These are phyloP conservation scores for Neocloeon triangulifer DNA, from an alignment of 1,140 invertebrate genomes.

Conservation along the genomic window DNA sequence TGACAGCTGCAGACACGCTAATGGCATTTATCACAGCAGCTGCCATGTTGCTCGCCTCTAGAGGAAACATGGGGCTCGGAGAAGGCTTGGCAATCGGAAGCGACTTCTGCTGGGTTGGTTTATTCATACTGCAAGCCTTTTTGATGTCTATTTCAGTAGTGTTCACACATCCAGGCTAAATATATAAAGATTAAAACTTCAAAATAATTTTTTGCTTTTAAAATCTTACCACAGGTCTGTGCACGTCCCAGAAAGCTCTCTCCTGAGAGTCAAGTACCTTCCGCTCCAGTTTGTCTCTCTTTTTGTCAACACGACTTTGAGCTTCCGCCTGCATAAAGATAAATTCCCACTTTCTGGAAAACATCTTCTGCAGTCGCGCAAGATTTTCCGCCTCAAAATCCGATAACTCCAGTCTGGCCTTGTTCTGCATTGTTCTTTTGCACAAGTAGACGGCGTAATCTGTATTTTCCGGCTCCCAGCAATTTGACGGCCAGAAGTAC, in stretches of 20 bases:
- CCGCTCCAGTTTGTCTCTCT: slow-evolving; percentile 89
- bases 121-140: slow-evolving; percentile 76
- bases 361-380: slow-evolving; percentile 95
- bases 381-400: slow-evolving; percentile 98
- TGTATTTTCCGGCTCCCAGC: slow-evolving; percentile 98
- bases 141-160: slow-evolving; percentile 97
- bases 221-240: slow-evolving; percentile 86
- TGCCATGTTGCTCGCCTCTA: no score
- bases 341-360: slow-evolving; percentile 98
- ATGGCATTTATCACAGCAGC: no score
- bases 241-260: slow-evolving; percentile 98
- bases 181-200: no score
- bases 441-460: slow-evolving; percentile 99
- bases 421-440: slow-evolving; percentile 99
- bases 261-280: slow-evolving; percentile 98
- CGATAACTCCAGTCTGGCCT: slow-evolving; percentile 85
- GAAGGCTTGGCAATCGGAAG: background rate
- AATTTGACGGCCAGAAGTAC: slow-evolving; percentile 98
- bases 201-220: slow-evolving; percentile 9
- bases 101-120: slow-evolving; percentile 10
- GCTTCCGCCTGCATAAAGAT: slow-evolving; percentile 94
- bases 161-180: slow-evolving; percentile 97
- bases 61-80: no score
- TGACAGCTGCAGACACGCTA: no score
- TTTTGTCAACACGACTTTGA: slow-evolving; percentile 89